Evolutionary conservation across 2,113 vertebrate species (phyloP), one percentile per base, ranked within the genome.

Genomic region (Tupaia tana): DNA sequence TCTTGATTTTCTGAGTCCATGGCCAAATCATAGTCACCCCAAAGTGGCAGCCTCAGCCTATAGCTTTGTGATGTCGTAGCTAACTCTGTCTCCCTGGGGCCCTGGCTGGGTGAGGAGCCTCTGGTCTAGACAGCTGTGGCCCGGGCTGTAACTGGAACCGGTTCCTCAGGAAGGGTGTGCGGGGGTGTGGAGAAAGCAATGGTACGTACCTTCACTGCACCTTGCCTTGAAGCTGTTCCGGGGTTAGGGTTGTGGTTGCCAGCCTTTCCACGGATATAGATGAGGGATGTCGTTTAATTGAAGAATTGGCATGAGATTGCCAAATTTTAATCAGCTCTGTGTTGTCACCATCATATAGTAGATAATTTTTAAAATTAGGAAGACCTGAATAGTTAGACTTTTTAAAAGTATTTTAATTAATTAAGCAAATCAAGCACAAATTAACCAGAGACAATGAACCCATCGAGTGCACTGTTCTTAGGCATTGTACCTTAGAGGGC

Each of bases 121-220:
- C 29, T 54, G 27, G 1, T n/a, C n/a, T 16, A 9, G 4, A 1
- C 31, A 81, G 22, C 83, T 70, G 34, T 24, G 61, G 15, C 29
- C 25, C 2, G 11, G 10, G 9, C 25, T 70, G 43, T 74, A 1
- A 3, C 0, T 9, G 31, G 59, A 22, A 22, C 2, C 58, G 3
- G 1, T 7, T 54, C 29, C 67, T 7, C 0, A 9, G 22, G 29
- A 75, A 63, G 20, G 7, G 1, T 0, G 0, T 24, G 18, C 2
- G 4, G 24, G 9, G n/a, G 14, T 16, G 13, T 2, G 22, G 27
- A 61, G 31, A 6, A 14, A 22, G 54, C 8, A 2, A 8, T 4
- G 20, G 13, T 18, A 1, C 1, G 13, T 18, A 1, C 2, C 34
- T 56, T 64, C 13, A 0, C 16, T 15, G 0, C 0, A 13, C 15